Conservation (phyloP, 2,113 vertebrate genomes). For the Muntiacus reevesi region DNA sequence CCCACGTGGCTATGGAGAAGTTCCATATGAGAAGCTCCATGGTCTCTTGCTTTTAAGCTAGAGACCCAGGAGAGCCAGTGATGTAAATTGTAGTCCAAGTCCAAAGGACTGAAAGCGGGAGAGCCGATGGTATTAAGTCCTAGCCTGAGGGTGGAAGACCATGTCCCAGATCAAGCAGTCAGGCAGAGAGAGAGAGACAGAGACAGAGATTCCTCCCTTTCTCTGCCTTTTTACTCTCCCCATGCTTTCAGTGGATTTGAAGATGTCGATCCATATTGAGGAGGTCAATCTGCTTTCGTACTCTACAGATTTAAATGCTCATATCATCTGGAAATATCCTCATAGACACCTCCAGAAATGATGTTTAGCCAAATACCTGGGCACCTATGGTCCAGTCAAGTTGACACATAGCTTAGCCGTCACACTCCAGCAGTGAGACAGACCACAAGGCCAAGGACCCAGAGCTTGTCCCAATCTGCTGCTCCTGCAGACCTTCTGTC, state of each 20-base stretch:
- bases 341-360: not conserved
- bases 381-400: not conserved
- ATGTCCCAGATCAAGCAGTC: too few species aligned
- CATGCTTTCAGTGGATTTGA: not conserved
- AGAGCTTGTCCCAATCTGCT: not conserved
- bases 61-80: not conserved
- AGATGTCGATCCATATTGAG: not conserved
- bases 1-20: not conserved
- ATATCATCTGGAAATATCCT: not conserved
- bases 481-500: not conserved
- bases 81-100: not conserved
- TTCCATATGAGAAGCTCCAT: too few species aligned
- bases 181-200: not conserved
- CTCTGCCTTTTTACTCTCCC: not conserved
- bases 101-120: not conserved
- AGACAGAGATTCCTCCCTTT: not conserved
- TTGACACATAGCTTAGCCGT: not conserved
- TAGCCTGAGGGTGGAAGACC: not conserved
- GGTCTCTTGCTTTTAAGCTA: not conserved
- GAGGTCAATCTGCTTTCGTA: not conserved
- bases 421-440: not conserved
- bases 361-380: not conserved
- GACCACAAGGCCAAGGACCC: not conserved
- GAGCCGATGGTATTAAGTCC: not conserved
- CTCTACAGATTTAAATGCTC: not conserved